Evolutionary conservation across 2,113 vertebrate species (phyloP).

Genomic region (Propithecus coquereli): DNA sequence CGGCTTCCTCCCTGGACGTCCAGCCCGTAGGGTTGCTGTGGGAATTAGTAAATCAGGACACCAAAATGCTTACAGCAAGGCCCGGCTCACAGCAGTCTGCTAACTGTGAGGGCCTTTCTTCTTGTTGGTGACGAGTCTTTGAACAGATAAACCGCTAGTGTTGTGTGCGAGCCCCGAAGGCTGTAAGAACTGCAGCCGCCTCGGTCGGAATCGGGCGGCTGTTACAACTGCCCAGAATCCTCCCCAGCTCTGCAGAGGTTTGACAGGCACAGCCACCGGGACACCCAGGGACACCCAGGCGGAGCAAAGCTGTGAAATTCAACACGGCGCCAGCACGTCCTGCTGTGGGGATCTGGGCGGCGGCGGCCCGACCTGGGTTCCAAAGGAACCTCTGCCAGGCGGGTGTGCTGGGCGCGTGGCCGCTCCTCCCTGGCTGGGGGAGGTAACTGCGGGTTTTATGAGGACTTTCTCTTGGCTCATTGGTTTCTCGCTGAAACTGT

Average conservation of each 20-base stretch:
- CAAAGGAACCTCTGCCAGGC: not conserved
- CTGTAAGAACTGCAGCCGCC: not conserved
- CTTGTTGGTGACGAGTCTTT: not conserved
- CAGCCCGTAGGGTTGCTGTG: not conserved
- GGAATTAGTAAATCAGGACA: not conserved
- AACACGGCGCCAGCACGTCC: not conserved
- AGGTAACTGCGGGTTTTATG: not conserved
- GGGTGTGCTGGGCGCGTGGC: not conserved
- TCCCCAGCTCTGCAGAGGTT: fast-evolving
- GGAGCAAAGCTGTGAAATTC: not conserved
- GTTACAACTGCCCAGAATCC: not conserved
- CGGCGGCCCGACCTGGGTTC: fast-evolving
- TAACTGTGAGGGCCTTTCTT: not conserved
- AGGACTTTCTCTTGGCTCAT: not conserved
- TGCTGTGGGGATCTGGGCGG: not conserved
- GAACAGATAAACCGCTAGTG: fast-evolving
- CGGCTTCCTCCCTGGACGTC: not conserved
- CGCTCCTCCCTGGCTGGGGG: not conserved
- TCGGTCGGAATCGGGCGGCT: not conserved
- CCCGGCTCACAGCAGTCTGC: fast-evolving
- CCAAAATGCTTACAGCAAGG: not conserved
- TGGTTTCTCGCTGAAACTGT: not conserved
- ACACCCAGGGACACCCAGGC: not conserved
- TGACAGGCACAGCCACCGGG: not conserved
- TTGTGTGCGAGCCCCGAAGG: not conserved